A percentile compares a stretch with the other conserved stretches of the same genome.
Evolutionary conservation across 2,888 invertebrate genomes (phyloP).

Genomic region (Lithophane semibrunnea): DNA sequence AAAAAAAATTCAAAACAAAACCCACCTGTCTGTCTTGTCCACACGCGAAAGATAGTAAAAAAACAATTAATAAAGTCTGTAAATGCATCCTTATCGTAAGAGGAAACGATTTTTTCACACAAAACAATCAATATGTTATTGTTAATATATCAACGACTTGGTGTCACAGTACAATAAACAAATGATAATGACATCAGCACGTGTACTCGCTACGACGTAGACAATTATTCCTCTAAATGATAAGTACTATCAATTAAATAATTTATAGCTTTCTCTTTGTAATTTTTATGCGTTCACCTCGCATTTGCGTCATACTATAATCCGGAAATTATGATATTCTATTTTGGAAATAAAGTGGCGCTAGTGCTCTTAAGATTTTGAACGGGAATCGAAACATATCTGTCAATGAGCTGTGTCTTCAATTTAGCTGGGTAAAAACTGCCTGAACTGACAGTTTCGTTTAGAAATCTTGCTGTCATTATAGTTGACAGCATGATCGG

Average conservation of each 20-base stretch:
- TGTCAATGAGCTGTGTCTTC: not conserved
- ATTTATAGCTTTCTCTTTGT: conserved; percentile 61
- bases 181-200: conserved; percentile 79
- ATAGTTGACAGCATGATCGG: conserved; percentile 15
- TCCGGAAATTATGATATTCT: conserved; percentile 13
- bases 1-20: conserved; percentile 34
- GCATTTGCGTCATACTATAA: conserved; percentile 60
- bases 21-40: conserved; percentile 85
- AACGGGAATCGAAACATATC: not conserved
- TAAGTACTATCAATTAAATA: conserved; percentile 59
- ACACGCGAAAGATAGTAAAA: conserved; percentile 70
- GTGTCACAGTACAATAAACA: conserved; percentile 75
- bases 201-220: conserved; percentile 69
- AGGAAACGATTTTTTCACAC: conserved; percentile 74
- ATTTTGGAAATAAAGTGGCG: conserved; percentile 24
- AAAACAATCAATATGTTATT: conserved; percentile 69
- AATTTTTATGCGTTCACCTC: conserved; percentile 37
- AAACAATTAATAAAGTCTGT: conserved; percentile 73
- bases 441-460: conserved; percentile 45
- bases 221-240: conserved; percentile 64
- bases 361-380: not conserved
- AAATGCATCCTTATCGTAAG: conserved; percentile 77
- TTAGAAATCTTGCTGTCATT: conserved; percentile 45
- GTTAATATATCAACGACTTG: conserved; percentile 62
- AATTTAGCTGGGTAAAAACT: conserved; percentile 12